Base-by-base conservation (phyloP, 92 coral and sea anemone genomes). In the Epizoanthus scotinus region DNA sequence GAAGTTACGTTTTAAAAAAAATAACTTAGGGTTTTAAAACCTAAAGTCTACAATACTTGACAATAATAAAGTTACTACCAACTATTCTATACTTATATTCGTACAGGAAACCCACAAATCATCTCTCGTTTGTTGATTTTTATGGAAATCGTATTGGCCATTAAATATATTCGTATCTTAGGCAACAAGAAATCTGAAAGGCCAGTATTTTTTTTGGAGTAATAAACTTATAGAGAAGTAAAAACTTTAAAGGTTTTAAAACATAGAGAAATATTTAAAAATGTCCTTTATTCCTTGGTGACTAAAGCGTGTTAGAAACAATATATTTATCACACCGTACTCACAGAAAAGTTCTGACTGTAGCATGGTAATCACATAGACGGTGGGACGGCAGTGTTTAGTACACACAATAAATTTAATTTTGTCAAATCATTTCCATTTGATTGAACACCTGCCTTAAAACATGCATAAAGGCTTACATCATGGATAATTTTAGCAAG, bases 401-500 rank as follows among this genome's bases (percentile, higher is more conserved):
- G 26, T 31, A 8, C 44, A 40, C 26, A 17, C 22, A 50, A 17
- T 31, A 31, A 73, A 21, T 53, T 4, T n/a, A 29, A 15, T 52
- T 72, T 18, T 44, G 44, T n/a, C 7, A 9, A 21, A 19, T 73
- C 57, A n/a, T 63, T 34, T 73, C 78, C 52, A 47, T 53, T 55
- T 47, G 28, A 22, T 21, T 44, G 10, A 50, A 68, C 56, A 67
- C 52, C 56, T 68, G 73, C 70, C 70, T 40, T 13, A 13, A 64
- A 64, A 13, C 47, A 55, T 25, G 13, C 9, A 27, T 15, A 28
- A 49, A 22, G 8, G 18, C 63, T 73, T 73, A 49, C 78, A 73
- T 73, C 78, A 73, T 27, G 44, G 78, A 54, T 73, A 73, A 55
- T 53, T 73, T 73, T 73, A 73, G 65, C 38, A 29, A 29, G 49